Conservation (phyloP, 2,888 invertebrate genomes). For the Rhamnusium bicolor region DNA sequence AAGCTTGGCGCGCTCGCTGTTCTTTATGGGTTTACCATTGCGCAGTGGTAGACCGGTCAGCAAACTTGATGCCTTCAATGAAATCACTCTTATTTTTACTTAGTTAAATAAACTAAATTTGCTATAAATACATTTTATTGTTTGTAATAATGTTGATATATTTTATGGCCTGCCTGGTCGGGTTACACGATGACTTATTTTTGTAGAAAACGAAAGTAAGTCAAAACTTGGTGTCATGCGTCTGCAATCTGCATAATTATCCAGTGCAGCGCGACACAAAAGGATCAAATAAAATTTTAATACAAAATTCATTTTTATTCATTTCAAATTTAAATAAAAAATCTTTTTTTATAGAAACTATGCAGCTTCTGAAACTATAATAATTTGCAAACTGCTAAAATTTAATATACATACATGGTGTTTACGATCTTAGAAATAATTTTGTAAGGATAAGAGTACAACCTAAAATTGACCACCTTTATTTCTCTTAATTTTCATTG, state of each 20-base stretch:
- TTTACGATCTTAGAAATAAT: no score
- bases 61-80: slow-evolving; percentile 30
- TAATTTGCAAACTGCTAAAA: no score
- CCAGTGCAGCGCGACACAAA: background rate
- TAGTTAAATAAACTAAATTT: slow-evolving; percentile 32
- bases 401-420: no score
- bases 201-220: background rate
- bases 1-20: slow-evolving; percentile 46
- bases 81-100: slow-evolving; percentile 41
- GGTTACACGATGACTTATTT: slow-evolving; percentile 14
- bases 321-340: background rate
- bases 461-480: no score
- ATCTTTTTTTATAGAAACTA: no score
- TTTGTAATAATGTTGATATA: slow-evolving; percentile 28
- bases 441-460: no score
- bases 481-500: no score
- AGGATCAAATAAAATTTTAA: background rate
- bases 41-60: slow-evolving; percentile 42
- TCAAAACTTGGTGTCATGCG: background rate
- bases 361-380: no score
- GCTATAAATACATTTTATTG: slow-evolving; percentile 40
- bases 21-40: slow-evolving; percentile 38
- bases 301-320: background rate
- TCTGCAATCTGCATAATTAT: background rate
- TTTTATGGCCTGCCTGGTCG: slow-evolving; percentile 15